Base-by-base conservation (phyloP, 2,888 invertebrate genomes). In the Phania funesta region DNA sequence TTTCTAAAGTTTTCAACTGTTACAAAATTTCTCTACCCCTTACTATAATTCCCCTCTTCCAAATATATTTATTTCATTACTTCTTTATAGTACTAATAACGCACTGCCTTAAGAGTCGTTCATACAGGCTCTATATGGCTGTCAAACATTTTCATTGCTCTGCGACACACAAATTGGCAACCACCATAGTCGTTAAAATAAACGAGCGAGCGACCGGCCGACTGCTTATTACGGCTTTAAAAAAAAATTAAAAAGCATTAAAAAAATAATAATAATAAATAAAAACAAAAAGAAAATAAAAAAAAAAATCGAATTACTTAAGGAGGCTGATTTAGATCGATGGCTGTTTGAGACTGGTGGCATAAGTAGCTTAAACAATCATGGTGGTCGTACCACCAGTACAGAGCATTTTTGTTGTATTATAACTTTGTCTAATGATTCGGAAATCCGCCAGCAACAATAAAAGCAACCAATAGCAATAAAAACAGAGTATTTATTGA, bases 351-450 rank as follows among this genome's bases (percentile, higher is more conserved):
- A n/a, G n/a, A 32, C 20, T 58, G 67, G 18, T 87, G 84, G 86
- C 87, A 87, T 84, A 84, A 84, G 84, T 83, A 84, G 83, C 90
- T 89, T 89, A 88, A 78, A 85, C 88, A 86, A 84, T 85, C 83
- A 86, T 86, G 90, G 90, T 90, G 90, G 90, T 90, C 90, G 65
- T 60, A 48, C 50, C 64, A 54, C 29, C 44, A 73, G n/a, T 41
- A 29, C 18, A 24, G 11, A 29, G 20, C 5, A 38, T 41, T 41
- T 64, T 38, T 44, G 5, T 84, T 83, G 85, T 64, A 64, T 71
- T 46, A 87, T 89, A 88, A 89, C 88, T 89, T 90, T 87, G 89
- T 85, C 88, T 90, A 90, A 90, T 90, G 88, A 89, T 87, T 88
- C 86, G 89, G 89, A 90, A 90, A 90, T 90, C 89, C 90, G 88